Conservation (phyloP, 1,140 invertebrate genomes). For the Euwallacea fornicatus region DNA sequence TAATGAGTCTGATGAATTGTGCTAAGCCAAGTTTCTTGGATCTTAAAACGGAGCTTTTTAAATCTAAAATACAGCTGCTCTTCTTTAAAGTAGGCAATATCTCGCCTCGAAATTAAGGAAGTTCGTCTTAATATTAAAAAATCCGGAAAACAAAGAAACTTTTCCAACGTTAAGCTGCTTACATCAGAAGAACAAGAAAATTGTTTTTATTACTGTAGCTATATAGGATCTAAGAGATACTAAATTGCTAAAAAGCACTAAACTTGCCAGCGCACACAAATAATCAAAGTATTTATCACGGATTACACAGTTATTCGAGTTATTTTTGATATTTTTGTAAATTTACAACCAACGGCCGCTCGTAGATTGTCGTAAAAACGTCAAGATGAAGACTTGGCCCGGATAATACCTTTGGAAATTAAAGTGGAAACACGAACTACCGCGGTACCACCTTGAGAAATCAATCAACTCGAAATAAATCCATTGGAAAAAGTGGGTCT, state of each 20-base stretch:
- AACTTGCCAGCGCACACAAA: no score
- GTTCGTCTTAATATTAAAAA: slow-evolving; percentile 3
- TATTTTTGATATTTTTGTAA: not conserved
- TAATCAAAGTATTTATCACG: not conserved
- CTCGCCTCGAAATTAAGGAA: slow-evolving; percentile 1
- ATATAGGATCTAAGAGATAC: no score
- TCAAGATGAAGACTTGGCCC: not conserved
- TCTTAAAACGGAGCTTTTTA: not conserved
- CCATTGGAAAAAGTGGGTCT: not conserved
- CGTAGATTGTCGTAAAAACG: slow-evolving; percentile 1
- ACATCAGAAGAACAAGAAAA: no score
- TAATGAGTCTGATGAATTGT: not conserved
- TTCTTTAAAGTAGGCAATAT: slow-evolving; percentile 1
- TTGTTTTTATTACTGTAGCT: no score
- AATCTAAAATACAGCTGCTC: not conserved
- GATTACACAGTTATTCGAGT: not conserved
- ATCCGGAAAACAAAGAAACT: not conserved
- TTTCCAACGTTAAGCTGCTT: no score
- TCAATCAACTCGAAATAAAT: not conserved
- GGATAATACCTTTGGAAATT: not conserved
- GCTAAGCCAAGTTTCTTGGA: not conserved
- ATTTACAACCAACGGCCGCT: not conserved
- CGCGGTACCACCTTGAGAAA: not conserved
- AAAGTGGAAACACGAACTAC: not conserved
- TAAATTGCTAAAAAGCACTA: no score